Evolutionary conservation across 2,113 vertebrate species (phyloP), one percentile per base, ranked within the genome.

Genomic region (Nothobranchius furzeri): DNA sequence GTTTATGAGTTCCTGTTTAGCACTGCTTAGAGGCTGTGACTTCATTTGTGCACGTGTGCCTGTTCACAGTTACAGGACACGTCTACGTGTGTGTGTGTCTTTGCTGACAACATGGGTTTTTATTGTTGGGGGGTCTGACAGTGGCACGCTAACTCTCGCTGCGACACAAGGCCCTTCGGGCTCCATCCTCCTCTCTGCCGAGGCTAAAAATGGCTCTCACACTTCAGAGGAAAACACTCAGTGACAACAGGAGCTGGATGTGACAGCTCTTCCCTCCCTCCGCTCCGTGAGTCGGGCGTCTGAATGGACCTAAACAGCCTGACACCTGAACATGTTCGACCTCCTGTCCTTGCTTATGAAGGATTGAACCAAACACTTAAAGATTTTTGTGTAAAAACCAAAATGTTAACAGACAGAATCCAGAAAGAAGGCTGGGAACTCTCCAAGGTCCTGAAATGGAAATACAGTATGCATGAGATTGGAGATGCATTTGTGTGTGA

Each of bases 121-220:
- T 51, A 37, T 64, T 64, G 36, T 72, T 51, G 3, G 54, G 47
- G 51, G 37, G 24, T 12, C 54, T 64, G 70, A 52, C 54, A 47
- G 37, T n/a, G 1, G 48, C 54, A 36, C 30, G 2, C 30, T 4
- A 7, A 40, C 37, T 40, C 3, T 40, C 37, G 37, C 13, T 64
- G 65, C 73, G 52, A 35, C 70, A 24, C 0, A 7, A 43, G 65
- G 49, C 61, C 69, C 46, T 52, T 50, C 73, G 56, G 69, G 53
- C 52, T 65, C 15, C 36, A 30, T 55, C 56, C 30, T 64, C 30
- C 24, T 64, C 51, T 56, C 54, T 53, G 75, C 59, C 20, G 6
- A 50, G 68, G 56, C 56, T 79, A 12, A 70, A 66, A 79, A 69
- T 66, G 69, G 36, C 45, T 58, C 48, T 17, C 53, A 45, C 37